These are phyloP conservation scores for Antrozous pallidus DNA, from an alignment of 2,797 vertebrate genomes.

Conservation along the genomic window DNA sequence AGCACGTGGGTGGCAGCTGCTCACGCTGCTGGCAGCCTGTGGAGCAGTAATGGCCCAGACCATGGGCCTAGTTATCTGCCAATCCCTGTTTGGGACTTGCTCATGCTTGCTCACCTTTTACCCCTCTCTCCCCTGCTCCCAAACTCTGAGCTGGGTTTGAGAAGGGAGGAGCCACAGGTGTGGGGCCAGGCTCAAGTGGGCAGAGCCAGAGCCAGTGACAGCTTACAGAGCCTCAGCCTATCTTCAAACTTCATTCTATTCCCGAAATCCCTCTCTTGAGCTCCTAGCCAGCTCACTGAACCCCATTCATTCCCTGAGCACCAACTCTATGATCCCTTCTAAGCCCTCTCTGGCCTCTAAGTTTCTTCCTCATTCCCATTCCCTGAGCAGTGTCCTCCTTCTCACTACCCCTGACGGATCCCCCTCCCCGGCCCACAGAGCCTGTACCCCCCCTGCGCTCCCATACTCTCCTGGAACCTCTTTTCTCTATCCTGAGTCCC, in stretches of 20 bases:
- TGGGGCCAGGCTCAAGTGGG: not conserved
- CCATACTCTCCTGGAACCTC: not conserved
- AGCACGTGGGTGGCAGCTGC: slow-evolving; percentile 72
- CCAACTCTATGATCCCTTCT: not conserved
- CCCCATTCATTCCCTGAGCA: not conserved
- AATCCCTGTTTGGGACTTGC: slow-evolving; percentile 19
- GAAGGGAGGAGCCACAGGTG: not conserved
- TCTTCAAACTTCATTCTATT: not conserved
- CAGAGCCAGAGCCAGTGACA: not conserved
- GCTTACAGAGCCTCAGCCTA: not conserved
- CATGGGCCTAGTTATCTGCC: slow-evolving; percentile 26
- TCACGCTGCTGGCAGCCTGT: slow-evolving; percentile 21
- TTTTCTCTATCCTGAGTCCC: not conserved
- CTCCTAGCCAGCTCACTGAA: not conserved
- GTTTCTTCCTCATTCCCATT: not conserved
- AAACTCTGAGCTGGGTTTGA: not conserved
- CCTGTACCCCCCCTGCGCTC: not conserved
- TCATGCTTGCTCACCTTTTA: slow-evolving; percentile 63
- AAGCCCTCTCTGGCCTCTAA: not conserved
- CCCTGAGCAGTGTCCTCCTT: not conserved
- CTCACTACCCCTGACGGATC: not conserved
- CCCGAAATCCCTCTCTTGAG: not conserved
- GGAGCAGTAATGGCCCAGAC: slow-evolving; percentile 41
- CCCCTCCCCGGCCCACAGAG: not conserved
- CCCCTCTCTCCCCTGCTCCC: not conserved